These are phyloP conservation scores for Herpailurus yagouaroundi DNA, from an alignment of 2,113 vertebrate species.

Conservation along the genomic window DNA sequence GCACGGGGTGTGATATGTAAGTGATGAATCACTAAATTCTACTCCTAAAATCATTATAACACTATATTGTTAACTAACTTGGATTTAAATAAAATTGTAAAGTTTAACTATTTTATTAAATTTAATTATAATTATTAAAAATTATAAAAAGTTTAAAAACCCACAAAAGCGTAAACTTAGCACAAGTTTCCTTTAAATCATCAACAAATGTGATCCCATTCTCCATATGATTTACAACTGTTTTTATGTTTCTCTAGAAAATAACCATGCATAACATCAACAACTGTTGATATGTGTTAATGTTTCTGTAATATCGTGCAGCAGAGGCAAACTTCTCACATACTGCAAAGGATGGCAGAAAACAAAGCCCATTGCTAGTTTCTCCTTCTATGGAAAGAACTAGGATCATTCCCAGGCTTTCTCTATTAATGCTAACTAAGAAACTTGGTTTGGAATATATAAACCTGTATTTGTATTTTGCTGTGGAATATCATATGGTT, in stretches of 20 bases:
- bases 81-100: too few species aligned
- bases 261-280: neutral
- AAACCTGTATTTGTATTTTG: neutral
- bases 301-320: neutral
- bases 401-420: neutral
- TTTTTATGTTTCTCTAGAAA: conserved; percentile 33
- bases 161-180: neutral
- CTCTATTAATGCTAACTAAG: neutral
- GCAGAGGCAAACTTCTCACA: neutral
- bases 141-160: neutral
- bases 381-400: neutral
- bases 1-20: too few species aligned
- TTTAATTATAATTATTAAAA: too few species aligned
- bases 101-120: too few species aligned
- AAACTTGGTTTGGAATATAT: neutral
- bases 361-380: neutral
- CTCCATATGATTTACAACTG: neutral
- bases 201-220: conserved; percentile 26
- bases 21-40: too few species aligned
- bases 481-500: neutral
- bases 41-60: too few species aligned
- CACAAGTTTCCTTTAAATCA: neutral
- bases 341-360: neutral
- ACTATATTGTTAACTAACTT: too few species aligned
- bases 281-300: neutral